A percentile compares a stretch with the other conserved stretches of the same genome.
Evolutionary conservation across 1,140 invertebrate genomes (phyloP).

Genomic region (Luehdorfia chinensis): DNA sequence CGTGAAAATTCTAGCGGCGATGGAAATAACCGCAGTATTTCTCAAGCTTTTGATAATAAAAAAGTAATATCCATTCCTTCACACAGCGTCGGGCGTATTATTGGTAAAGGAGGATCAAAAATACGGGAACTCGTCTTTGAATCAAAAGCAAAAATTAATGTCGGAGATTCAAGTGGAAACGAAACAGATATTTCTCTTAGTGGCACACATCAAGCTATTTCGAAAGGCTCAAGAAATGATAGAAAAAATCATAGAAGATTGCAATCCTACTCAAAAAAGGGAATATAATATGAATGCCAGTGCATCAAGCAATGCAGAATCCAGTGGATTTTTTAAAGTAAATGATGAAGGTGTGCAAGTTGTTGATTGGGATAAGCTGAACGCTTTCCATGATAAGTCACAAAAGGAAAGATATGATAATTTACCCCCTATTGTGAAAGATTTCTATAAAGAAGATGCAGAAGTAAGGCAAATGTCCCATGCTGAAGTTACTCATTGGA

Average conservation of each 20-base stretch:
- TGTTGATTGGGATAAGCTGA: slow-evolving; percentile 61
- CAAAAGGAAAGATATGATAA: slow-evolving; percentile 80
- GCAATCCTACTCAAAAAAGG: slow-evolving; percentile 33
- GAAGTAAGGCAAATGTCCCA: slow-evolving; percentile 81
- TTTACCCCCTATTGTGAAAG: slow-evolving; percentile 83
- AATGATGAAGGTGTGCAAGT: slow-evolving; percentile 50
- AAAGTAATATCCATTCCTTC: slow-evolving; percentile 55
- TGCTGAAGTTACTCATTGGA: slow-evolving; percentile 80
- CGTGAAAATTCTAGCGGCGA: slow-evolving; percentile 27
- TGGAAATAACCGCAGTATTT: no score
- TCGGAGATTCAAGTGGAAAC: slow-evolving; percentile 50
- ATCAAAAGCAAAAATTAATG: slow-evolving; percentile 55
- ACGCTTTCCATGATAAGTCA: slow-evolving; percentile 71
- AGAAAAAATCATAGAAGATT: slow-evolving; percentile 68
- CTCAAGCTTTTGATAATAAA: slow-evolving; percentile 34
- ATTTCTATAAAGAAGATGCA: slow-evolving; percentile 91
- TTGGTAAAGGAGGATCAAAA: slow-evolving; percentile 84
- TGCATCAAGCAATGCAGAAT: slow-evolving; percentile 9
- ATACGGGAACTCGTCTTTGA: slow-evolving; percentile 84
- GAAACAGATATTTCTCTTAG: slow-evolving; percentile 72
- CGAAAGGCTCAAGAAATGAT: slow-evolving; percentile 78
- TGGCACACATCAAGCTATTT: slow-evolving; percentile 74
- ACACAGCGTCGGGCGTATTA: slow-evolving; percentile 60
- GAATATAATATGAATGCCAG: slow-evolving; percentile 22
- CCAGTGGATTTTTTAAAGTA: slow-evolving; percentile 31